Percentiles rank a stretch among this genome's conserved stretches.
phyloP scores from a whole-genome alignment of 2,888 invertebrate genomes.

The Hedya salicella region DNA sequence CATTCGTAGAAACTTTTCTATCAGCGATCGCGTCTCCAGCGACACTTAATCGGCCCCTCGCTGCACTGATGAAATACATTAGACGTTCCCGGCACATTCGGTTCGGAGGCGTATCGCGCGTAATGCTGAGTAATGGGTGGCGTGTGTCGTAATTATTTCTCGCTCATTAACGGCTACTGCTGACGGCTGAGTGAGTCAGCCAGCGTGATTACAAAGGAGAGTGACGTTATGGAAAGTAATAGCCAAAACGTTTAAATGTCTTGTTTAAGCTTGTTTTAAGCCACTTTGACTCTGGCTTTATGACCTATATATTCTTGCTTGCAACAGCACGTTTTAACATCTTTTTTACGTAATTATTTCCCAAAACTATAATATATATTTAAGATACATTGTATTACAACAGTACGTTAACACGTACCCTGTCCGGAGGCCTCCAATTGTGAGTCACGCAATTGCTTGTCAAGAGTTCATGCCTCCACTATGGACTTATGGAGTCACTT shows the following conservation, averaged over 20 bases:
- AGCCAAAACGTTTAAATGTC: not conserved
- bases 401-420: no score
- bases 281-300: no score
- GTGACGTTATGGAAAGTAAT: conserved; percentile 12
- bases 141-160: conserved; percentile 49
- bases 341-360: no score
- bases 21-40: not conserved
- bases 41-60: not conserved
- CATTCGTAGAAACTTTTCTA: not conserved
- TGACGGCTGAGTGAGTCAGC: conserved; percentile 43
- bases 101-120: conserved; percentile 39
- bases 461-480: no score
- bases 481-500: no score
- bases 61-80: conserved; percentile 48
- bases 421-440: no score
- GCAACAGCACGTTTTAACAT: no score
- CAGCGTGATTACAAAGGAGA: conserved; percentile 24
- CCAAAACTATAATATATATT: no score
- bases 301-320: no score
- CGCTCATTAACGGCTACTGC: conserved; percentile 48
- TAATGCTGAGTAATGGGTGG: conserved; percentile 44
- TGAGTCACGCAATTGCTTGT: no score
- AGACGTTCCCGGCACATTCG: conserved; percentile 44
- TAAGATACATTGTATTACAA: no score
- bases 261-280: no score